Percentiles rank a stretch among this genome's conserved stretches.
Conservation (phyloP, 1,140 invertebrate species). For the Reticulitermes speratus region DNA sequence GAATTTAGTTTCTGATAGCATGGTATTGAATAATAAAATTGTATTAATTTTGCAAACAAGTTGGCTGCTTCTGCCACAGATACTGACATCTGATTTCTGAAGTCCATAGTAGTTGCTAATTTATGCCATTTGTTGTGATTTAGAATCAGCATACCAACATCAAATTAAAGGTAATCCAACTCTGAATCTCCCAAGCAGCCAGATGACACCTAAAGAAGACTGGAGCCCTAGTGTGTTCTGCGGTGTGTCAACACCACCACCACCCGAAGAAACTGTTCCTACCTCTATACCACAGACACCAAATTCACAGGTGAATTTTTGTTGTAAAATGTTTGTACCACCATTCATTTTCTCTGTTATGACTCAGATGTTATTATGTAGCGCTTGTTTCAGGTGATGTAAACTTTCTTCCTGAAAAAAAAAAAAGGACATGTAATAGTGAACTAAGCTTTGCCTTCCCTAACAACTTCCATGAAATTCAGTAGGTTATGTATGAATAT, state of each 20-base stretch:
- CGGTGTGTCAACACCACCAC: conserved; percentile 38
- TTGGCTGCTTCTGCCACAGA: too few relatives aligned
- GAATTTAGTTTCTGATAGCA: too few relatives aligned
- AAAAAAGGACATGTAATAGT: too few relatives aligned
- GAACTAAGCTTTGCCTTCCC: too few relatives aligned
- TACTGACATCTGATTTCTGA: too few relatives aligned
- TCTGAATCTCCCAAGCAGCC: conserved; percentile 1
- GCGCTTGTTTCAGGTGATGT: too few relatives aligned
- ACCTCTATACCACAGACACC: conserved; percentile 43
- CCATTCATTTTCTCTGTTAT: background rate
- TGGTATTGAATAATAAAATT: too few relatives aligned
- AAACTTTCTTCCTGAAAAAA: too few relatives aligned
- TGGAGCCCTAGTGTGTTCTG: conserved; percentile 37
- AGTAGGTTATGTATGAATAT: too few relatives aligned
- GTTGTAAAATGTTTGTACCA: background rate
- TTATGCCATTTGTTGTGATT: background rate
- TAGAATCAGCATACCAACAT: background rate
- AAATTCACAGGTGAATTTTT: conserved; percentile 35
- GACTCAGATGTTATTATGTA: too few relatives aligned
- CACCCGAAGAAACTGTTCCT: conserved; percentile 37
- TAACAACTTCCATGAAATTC: too few relatives aligned
- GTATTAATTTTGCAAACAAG: too few relatives aligned
- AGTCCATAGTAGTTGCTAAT: background rate
- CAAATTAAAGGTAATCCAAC: conserved; percentile 12
- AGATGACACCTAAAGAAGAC: background rate